Evolutionary conservation across 2,797 vertebrate species (phyloP), one percentile per base, ranked within the genome.

Genomic region (Xenopus petersii): DNA sequence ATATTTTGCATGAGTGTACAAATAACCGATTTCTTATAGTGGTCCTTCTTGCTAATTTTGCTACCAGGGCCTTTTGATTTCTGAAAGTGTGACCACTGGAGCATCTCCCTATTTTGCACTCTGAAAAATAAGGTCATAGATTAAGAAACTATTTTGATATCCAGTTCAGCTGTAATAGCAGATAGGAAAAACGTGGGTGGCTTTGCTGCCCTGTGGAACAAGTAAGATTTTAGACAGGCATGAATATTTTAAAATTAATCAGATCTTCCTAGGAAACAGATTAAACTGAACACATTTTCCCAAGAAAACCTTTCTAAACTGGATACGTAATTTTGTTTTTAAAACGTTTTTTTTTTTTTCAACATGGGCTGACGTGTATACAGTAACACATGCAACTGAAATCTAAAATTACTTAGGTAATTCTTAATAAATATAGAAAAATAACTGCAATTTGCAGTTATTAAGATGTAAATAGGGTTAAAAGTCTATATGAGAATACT

Each of bases 161-260:
- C 79, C 77, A 67, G 74, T 80, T 82, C 80, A 80, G 75, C 74
- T 75, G 71, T 70, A 77, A 75, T 73, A 74, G 60, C 72, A 80
- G 80, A 75, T 79, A 77, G 77, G 75, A 64, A 69, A 30, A 58
- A 72, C 64, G 67, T 62, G 75, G 71, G 65, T 77, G 79, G 79
- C 74, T 82, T 81, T 81, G 61, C 73, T 66, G 65, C 60, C 79
- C 70, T 64, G 67, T 71, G 78, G 74, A 82, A 80, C 74, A 82
- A 77, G 67, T 71, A 70, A 74, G 73, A 82, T 84, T 82, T 82
- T 79, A 80, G 75, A 77, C 73, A 74, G 75, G 72, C 74, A 83
- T 79, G 74, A 79, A 83, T 83, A 82, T 83, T 83, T 83, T 77
- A 75, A 74, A 83, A 81, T 80, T 80, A 81, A 78, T 80, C 71